Conservation (phyloP, 1,140 invertebrate species). For the Megalonaias nervosa region DNA sequence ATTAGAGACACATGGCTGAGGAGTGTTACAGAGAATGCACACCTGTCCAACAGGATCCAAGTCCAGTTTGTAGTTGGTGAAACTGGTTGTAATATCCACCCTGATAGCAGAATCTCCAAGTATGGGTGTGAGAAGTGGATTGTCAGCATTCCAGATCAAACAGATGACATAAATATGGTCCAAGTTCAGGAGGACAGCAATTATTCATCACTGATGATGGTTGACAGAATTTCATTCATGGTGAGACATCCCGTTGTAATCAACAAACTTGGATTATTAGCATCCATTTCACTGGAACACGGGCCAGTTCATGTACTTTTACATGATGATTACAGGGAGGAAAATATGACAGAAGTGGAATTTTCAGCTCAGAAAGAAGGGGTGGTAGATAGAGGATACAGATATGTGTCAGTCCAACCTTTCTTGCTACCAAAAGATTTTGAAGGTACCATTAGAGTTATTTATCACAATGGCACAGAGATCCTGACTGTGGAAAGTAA, state of each 20-base stretch:
- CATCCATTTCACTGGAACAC: too few relatives aligned
- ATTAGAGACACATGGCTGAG: too few relatives aligned
- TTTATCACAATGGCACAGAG: conserved; percentile 1
- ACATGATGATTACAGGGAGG: conserved; percentile 14
- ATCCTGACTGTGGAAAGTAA: too few relatives aligned
- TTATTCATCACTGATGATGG: background rate
- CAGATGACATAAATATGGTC: background rate
- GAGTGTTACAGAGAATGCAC: too few relatives aligned
- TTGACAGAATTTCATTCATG: background rate
- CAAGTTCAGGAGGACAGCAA: too few relatives aligned
- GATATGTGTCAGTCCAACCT: conserved; percentile 18
- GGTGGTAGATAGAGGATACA: background rate
- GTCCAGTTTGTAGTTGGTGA: conserved; percentile 30
- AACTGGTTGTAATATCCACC: conserved; percentile 24
- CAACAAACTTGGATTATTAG: too few relatives aligned
- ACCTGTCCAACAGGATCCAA: too few relatives aligned
- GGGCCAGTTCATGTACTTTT: background rate
- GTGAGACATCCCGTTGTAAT: background rate
- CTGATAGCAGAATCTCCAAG: conserved; percentile 12
- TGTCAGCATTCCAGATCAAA: conserved; percentile 1
- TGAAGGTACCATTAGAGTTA: conserved; percentile 27
- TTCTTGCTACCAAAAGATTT: conserved; percentile 29
- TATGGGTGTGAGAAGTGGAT: conserved; percentile 21
- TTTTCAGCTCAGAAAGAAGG: background rate
- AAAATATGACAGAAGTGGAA: conserved; percentile 10